Evolutionary conservation across 1,140 invertebrate species (phyloP), one percentile per base, ranked within the genome.

Genomic region (Ericerus pela): DNA sequence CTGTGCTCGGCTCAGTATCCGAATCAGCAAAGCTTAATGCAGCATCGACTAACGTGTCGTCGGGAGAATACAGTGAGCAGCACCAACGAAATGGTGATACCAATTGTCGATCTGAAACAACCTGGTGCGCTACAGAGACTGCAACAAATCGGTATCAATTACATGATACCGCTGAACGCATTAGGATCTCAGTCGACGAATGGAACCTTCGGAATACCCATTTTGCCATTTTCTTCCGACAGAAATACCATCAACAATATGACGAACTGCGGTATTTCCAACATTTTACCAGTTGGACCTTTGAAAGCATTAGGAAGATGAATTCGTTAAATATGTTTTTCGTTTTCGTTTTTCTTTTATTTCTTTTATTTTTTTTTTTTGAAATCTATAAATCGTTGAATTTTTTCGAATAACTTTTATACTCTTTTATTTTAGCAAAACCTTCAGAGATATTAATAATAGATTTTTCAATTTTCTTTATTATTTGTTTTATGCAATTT

Each of bases 1-100:
- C 68, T 81, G 12, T 86, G 83, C 65, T 74, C 77, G 1, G 79
- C 81, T 0, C 77, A 79, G 51, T 85, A 83, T 64, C 80, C 81
- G 3, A 82, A 77, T 14, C 71, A 74, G 1, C 70, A 77, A 24
- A 77, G 78, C 20, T 66, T 85, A 30, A 73, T 73, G 53, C 78
- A 81, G 61, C 83, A 86, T 65, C 78, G 80, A 53, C 76, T 78
- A 51, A 75, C 77, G 20, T 83, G 79, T 62, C 82, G 83, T 59
- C 82, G 79, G 61, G 68, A 75, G 29, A n/a, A n/a, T n/a, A 61
- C 68, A 1, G 14, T 47, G 2, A 14, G 20, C 41, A 47, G 41
- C 14, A 47, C 41, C 20, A 47, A 47, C 20, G 52, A 58, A 54
- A 33, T 28, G 6, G 82, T 80, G 0, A 68, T 85, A 60, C 84